Base-by-base conservation (phyloP, 2,888 invertebrate genomes). In the Calliopum simillimum region DNA sequence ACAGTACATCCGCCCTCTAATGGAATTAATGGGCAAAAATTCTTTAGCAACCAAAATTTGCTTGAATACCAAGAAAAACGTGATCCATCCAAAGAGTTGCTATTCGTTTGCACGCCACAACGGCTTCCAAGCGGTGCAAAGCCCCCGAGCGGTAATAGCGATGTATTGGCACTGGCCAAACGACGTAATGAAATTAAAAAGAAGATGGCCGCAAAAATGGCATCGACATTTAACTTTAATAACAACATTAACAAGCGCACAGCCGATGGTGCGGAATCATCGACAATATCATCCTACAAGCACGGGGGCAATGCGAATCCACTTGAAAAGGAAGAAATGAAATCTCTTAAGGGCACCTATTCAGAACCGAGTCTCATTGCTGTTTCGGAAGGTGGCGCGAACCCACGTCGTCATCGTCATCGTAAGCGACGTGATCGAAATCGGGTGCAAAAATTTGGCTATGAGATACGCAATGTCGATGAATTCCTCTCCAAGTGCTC, bases 401-500 rank as follows among this genome's bases (percentile, higher is more conserved):
- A 64, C 23, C 81, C 81, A 61, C 80, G 85, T 11, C 81, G 85
- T 0, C 85, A 85, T 75, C 80, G 85, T 0, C 85, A 85, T 67
- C 83, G 85, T 70, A 85, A 85, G 73, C 81, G 85, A 1, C 78
- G 85, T 47, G 85, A 85, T 58, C 79, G 85, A 13, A 81, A 82
- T 76, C 84, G 85, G 1, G 78, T 79, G 6, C 85, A 84, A 69
- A 82, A 85, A 44, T 93, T 94, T 78, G 94, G 94, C 63, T 94
- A 94, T 79, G 93, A 94, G 76, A 94, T 94, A 61, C 89, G 90
- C 73, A 94, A 94, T 84, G 89, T 94, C 73, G 94, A 94, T 82
- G 91, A 91, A 73, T 94, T 94, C 83, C 88, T 94, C 64, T 90
- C 91, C 6, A 92, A 93, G 90, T 94, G 94, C 11, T 91, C 94